phyloP scores from a whole-genome alignment of 2,113 vertebrate genomes.

The Mionectes macconnelli region DNA sequence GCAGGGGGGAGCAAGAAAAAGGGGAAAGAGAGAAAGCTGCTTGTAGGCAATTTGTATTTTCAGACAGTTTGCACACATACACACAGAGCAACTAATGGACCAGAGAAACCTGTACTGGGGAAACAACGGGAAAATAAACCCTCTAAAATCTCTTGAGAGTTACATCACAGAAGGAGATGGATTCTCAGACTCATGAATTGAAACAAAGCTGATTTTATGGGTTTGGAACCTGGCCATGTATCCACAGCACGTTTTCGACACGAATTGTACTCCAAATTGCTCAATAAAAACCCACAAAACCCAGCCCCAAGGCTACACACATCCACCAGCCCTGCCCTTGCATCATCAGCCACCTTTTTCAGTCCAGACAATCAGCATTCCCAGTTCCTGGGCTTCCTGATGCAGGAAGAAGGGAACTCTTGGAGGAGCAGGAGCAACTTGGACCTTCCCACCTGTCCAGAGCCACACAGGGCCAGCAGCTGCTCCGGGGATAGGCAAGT shows the following conservation, averaged over 20 bases:
- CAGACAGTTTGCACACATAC: fast-evolving
- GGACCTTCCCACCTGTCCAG: background rate
- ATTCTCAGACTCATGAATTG: fast-evolving
- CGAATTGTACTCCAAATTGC: background rate
- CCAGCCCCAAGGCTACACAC: background rate
- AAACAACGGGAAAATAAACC: background rate
- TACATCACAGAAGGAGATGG: background rate
- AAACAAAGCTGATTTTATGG: background rate
- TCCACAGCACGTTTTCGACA: background rate
- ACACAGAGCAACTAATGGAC: background rate
- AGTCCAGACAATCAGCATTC: background rate
- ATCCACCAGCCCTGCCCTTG: background rate
- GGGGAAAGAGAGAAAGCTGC: background rate
- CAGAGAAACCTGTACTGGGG: background rate
- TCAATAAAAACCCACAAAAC: background rate
- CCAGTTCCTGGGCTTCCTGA: background rate
- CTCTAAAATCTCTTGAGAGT: background rate
- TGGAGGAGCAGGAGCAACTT: background rate
- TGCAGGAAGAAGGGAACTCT: background rate
- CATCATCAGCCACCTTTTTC: background rate
- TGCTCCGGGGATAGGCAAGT: background rate
- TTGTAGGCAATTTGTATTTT: background rate
- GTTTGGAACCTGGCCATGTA: background rate
- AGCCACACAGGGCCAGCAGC: background rate
- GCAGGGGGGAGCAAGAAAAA: background rate